Conservation (phyloP, 1,140 invertebrate species). For the Macrostomum lignano region DNA sequence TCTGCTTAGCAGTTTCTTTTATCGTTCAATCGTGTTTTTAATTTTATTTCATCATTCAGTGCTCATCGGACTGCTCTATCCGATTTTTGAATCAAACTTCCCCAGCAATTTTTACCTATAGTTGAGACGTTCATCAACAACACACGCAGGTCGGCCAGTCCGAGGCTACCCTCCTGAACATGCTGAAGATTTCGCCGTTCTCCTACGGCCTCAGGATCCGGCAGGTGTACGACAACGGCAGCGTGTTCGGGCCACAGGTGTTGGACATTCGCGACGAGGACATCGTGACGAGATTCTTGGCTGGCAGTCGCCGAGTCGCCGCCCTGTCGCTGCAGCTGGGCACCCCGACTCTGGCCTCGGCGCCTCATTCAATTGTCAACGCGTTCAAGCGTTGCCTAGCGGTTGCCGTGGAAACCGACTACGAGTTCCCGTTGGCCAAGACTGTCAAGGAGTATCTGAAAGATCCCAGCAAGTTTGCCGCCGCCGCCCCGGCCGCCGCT, state of each 20-base stretch:
- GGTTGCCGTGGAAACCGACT: constrained; percentile 70
- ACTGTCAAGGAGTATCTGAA: constrained; percentile 34
- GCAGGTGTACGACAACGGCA: constrained; percentile 76
- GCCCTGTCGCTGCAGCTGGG: constrained; percentile 67
- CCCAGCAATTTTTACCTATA: too few relatives aligned
- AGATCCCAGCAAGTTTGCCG: constrained; percentile 70
- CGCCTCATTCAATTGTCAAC: constrained; percentile 78
- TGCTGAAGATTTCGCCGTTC: constrained; percentile 98
- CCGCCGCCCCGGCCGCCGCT: constrained; percentile 32
- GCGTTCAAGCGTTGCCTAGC: constrained; percentile 92
- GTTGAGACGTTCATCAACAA: too few relatives aligned
- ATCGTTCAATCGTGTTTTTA: too few relatives aligned
- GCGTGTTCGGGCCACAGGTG: constrained; percentile 76
- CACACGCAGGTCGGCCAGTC: constrained; percentile 94
- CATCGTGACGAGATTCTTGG: constrained; percentile 55
- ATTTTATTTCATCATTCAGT: too few relatives aligned
- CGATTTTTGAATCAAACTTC: too few relatives aligned
- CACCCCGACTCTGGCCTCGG: constrained; percentile 81
- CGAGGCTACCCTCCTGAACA: constrained; percentile 88
- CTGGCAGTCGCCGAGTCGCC: constrained; percentile 32
- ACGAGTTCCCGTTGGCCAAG: constrained; percentile 68
- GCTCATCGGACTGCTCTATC: too few relatives aligned
- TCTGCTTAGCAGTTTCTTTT: too few relatives aligned
- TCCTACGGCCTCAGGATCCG: constrained; percentile 72
- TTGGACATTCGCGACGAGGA: constrained; percentile 92